These are phyloP conservation scores for Heterodera filipjevi DNA, from an alignment of 2,888 invertebrate species.

Conservation along the genomic window DNA sequence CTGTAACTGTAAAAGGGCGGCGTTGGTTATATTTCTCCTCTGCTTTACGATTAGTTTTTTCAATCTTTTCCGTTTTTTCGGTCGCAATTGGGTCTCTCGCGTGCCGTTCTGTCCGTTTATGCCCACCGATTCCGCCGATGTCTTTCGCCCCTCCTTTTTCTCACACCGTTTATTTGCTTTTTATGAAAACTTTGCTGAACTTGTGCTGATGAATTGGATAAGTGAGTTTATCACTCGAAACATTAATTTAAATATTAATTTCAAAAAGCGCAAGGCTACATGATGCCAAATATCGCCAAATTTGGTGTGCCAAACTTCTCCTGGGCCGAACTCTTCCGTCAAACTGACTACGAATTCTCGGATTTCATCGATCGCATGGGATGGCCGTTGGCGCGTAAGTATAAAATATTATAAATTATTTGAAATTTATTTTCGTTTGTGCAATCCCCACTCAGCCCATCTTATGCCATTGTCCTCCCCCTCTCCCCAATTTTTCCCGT, in stretches of 20 bases:
- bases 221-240: conserved; percentile 34
- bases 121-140: conserved; percentile 27
- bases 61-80: conserved; percentile 29
- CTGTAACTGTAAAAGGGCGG: too few species aligned
- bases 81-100: conserved; percentile 41
- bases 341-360: conserved; percentile 32
- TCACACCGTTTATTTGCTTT: conserved; percentile 32
- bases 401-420: neutral
- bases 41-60: neutral
- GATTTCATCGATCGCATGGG: conserved; percentile 42
- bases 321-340: conserved; percentile 38
- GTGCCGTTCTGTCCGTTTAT: conserved; percentile 37
- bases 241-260: neutral
- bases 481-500: neutral
- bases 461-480: too few species aligned
- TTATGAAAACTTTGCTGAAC: conserved; percentile 29
- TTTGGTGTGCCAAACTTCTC: conserved; percentile 42
- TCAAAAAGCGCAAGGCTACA: conserved; percentile 31
- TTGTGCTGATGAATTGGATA: conserved; percentile 32
- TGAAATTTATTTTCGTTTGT: neutral
- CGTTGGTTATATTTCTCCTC: too few species aligned
- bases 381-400: conserved; percentile 38
- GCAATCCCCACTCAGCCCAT: too few species aligned
- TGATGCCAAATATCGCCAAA: conserved; percentile 36
- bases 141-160: conserved; percentile 25